Evolutionary conservation across 2,797 vertebrate species (phyloP), one percentile per base, ranked within the genome.

Genomic region (Enteromius fasciolatus): DNA sequence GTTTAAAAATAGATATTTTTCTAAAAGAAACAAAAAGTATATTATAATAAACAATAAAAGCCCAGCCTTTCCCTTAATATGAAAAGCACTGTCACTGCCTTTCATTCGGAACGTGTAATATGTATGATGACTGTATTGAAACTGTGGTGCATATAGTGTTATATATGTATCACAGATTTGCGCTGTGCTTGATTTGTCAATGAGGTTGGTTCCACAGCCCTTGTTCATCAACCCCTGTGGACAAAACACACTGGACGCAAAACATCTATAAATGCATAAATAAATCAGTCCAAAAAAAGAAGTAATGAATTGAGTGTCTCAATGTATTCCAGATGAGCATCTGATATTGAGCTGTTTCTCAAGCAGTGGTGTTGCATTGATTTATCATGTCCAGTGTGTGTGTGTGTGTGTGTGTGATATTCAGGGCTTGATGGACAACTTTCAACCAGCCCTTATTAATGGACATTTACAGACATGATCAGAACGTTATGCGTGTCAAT

Each of bases 1-100:
- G 89, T 93, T 94, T 90, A 87, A 85, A 93, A 92, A 93, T 90
- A 46, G 89, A 92, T 94, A 94, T 95, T 95, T 95, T 95, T 95
- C 88, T 95, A 95, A 92, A 92, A 86, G 89, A 93, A 33, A 89
- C 84, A 89, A 90, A 90, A 88, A 78, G 57, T 81, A 85, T 83
- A 85, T 79, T 90, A 92, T 89, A 89, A 88, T 89, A 88, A 87
- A 91, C 86, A 89, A 87, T 88, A 90, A 86, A 88, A 90, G 80
- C 87, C 85, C 91, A 31, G 72, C 89, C 89, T 89, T 87, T 93
- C 91, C 92, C 90, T 90, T 73, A 92, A 91, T 88, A 93, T 92
- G 89, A 95, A 92, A 93, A 93, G 92, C 91, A 87, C 92, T 91
- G 87, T 93, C 92, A 94, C 90, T 94, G 94, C 94, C 93, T 94